phyloP scores from a whole-genome alignment of 1,140 invertebrate genomes.

The Cephus cinctus region DNA sequence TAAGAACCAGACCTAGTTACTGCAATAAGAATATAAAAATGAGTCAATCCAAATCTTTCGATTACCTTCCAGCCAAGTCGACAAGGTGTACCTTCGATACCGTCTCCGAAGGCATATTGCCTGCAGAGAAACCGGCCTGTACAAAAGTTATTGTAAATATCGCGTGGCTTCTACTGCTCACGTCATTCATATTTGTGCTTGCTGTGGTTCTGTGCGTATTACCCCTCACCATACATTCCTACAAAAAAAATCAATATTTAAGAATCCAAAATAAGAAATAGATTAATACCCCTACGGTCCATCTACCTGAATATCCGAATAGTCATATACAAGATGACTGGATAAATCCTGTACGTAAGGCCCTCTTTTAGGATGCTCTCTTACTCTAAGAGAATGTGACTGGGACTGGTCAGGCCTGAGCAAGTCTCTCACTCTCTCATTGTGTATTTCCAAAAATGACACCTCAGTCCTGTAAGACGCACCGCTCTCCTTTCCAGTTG shows the following conservation, averaged over 20 bases:
- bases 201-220: slow-evolving; percentile 79
- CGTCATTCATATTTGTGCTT: slow-evolving; percentile 84
- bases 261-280: slow-evolving; percentile 2
- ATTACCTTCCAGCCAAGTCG: slow-evolving; percentile 81
- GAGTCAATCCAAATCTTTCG: too few relatives aligned
- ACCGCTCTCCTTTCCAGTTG: slow-evolving; percentile 75
- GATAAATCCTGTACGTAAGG: slow-evolving; percentile 93
- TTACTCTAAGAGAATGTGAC: slow-evolving; percentile 76
- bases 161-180: slow-evolving; percentile 90
- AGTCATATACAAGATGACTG: slow-evolving; percentile 82
- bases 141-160: slow-evolving; percentile 94
- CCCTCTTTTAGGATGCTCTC: slow-evolving; percentile 89
- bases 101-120: slow-evolving; percentile 80
- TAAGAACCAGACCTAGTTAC: too few relatives aligned
- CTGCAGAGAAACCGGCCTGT: slow-evolving; percentile 78
- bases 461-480: slow-evolving; percentile 82
- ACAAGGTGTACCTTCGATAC: slow-evolving; percentile 88
- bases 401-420: slow-evolving; percentile 66
- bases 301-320: slow-evolving; percentile 76
- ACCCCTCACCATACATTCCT: slow-evolving; percentile 76
- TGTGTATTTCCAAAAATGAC: slow-evolving; percentile 90
- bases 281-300: too few relatives aligned
- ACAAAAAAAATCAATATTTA: slow-evolving; percentile 17
- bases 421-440: slow-evolving; percentile 86
- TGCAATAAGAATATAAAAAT: too few relatives aligned